A percentile compares a stretch with the other conserved stretches of the same genome.
Evolutionary conservation across 2,113 vertebrate genomes (phyloP).

Genomic region (Ceyx cyanopectus): DNA sequence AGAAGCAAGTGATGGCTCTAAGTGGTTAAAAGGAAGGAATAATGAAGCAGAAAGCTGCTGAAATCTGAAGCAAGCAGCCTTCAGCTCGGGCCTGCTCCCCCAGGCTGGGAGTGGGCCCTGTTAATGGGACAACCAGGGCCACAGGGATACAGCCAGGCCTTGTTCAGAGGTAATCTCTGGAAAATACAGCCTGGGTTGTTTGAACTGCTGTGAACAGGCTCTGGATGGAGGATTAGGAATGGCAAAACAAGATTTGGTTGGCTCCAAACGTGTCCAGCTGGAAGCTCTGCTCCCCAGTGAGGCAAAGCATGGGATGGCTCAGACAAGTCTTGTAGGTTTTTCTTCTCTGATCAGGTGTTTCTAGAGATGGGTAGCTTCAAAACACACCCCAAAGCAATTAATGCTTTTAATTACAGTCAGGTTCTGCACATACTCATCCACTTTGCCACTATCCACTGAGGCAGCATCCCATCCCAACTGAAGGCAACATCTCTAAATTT

Average conservation of each 20-base stretch:
- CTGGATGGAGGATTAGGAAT: too few species aligned
- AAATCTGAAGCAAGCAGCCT: constrained; percentile 71
- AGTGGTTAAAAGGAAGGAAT: constrained; percentile 45
- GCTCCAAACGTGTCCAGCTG: too few species aligned
- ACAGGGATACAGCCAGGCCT: neutral
- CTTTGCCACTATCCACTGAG: constrained; percentile 58
- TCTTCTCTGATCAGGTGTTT: too few species aligned
- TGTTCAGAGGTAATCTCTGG: neutral
- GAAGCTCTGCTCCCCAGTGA: too few species aligned
- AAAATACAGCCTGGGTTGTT: neutral
- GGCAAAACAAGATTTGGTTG: too few species aligned
- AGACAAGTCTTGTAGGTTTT: too few species aligned
- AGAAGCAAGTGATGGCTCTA: constrained; percentile 42
- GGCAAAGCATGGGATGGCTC: too few species aligned
- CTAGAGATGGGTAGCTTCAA: too few species aligned
- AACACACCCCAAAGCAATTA: constrained; percentile 3
- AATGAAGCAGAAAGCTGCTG: constrained; percentile 67
- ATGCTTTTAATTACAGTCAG: constrained; percentile 68
- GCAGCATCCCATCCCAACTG: constrained; percentile 47
- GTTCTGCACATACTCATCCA: constrained; percentile 55
- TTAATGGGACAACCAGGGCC: neutral
- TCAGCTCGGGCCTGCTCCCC: constrained; percentile 13
- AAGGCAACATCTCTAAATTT: constrained; percentile 32
- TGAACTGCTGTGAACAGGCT: neutral
- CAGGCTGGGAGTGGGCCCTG: neutral